Evolutionary conservation across 2,797 vertebrate genomes (phyloP), one percentile per base, ranked within the genome.

Genomic region (Parotocinclus haroldoi): DNA sequence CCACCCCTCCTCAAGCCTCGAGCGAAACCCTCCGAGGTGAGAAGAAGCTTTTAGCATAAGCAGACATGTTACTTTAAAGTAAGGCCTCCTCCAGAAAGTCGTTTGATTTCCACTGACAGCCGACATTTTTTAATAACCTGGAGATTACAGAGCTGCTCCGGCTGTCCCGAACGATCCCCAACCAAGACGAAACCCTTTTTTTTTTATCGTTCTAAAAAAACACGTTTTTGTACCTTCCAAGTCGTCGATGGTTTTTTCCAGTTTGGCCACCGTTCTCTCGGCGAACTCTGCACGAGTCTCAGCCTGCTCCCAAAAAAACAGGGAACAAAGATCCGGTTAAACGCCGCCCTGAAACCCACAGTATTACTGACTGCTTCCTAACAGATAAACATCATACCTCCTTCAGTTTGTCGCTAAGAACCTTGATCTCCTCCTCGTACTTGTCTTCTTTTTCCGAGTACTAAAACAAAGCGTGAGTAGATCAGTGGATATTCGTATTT

Each of bases 371-470:
- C 36, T 11, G 45, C 0, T 2, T 40, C n/a, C 36, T 13, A 6
- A 17, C 10, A 48, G 37, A 0, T 42, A 18, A 54, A 8, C 42
- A 27, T 10, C 42, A 13, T 80, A 91, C 90, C 90, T 91, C 90
- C 86, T 91, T 91, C 84, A 91, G 87, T 77, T 91, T 91, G 84
- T 91, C 90, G 56, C 84, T 88, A 70, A 99, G 90, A 71, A 97
- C 88, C 89, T 99, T 99, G 83, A 99, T 98, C 87, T 99, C 97
- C 84, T 98, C 96, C 85, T 99, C 96, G 0, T 98, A 99, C 84
- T 98, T 99, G 83, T 99, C 96, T 79, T 99, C 97, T 85, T 99
- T 99, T 88, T 98, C 95, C 0, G 96, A 99, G 86, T 99, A 99
- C 97, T 99, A 86, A 75, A 73, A 68, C 27, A 37, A 39, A 14